Conservation (phyloP, 2,888 invertebrate species). For the Poecilobothrus nobilitatus region DNA sequence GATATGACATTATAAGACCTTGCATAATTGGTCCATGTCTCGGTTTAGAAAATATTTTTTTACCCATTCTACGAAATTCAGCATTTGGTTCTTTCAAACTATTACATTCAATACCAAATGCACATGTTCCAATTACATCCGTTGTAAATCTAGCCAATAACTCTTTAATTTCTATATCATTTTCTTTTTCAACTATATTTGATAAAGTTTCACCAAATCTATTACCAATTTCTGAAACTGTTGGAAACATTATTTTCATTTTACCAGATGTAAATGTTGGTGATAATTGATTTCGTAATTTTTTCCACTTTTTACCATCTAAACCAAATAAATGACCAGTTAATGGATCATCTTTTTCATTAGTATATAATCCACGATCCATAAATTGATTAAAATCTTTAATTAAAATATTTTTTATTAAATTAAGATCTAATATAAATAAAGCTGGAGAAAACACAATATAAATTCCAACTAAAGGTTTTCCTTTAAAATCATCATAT, state of each 20-base stretch:
- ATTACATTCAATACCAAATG: conserved; percentile 46
- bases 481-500: conserved; percentile 31
- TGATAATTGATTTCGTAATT: conserved; percentile 37
- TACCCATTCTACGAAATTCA: conserved; percentile 37
- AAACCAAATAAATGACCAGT: conserved; percentile 35
- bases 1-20: conserved; percentile 30
- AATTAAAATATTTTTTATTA: conserved; percentile 31
- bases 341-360: conserved; percentile 39
- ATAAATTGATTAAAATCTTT: conserved; percentile 39
- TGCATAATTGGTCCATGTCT: conserved; percentile 27
- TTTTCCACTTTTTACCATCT: conserved; percentile 40
- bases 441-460: conserved; percentile 17
- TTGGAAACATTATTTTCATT: conserved; percentile 39
- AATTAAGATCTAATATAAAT: conserved; percentile 27
- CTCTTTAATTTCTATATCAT: conserved; percentile 41
- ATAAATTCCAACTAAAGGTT: conserved; percentile 30
- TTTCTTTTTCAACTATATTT: conserved; percentile 19
- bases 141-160: conserved; percentile 44
- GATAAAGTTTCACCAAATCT: conserved; percentile 24
- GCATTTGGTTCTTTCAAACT: conserved; percentile 40
- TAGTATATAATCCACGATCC: conserved; percentile 36
- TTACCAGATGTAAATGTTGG: conserved; percentile 42
- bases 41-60: conserved; percentile 25
- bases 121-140: conserved; percentile 47
- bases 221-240: conserved; percentile 24